Percentiles rank a stretch among this genome's conserved stretches.
These are phyloP conservation scores for Anguilla marmorata DNA, from an alignment of 2,797 vertebrate species.

Conservation along the genomic window DNA sequence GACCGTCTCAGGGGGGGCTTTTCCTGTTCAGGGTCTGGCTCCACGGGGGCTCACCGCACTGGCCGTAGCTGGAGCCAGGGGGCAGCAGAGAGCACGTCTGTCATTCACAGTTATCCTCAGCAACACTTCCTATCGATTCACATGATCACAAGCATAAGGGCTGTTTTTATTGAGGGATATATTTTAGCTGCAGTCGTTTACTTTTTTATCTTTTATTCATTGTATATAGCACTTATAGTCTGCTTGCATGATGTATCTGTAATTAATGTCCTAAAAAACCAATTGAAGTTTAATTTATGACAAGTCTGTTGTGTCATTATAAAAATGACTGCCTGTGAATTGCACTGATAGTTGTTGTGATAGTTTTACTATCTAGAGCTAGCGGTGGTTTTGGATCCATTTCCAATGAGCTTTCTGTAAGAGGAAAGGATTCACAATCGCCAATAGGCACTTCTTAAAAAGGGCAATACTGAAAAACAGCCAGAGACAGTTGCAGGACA, in stretches of 20 bases:
- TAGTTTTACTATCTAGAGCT: background rate
- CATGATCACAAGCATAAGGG: background rate
- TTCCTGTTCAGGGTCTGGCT: background rate
- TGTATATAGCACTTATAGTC: too few species aligned
- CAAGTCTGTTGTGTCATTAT: background rate
- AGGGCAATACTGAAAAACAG: background rate
- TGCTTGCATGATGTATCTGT: too few species aligned
- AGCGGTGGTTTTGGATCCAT: background rate
- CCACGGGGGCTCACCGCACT: background rate
- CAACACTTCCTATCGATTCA: background rate
- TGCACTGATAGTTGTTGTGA: background rate
- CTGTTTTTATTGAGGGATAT: background rate
- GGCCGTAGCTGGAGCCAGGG: too few species aligned
- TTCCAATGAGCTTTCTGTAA: background rate
- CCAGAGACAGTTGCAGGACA: too few species aligned
- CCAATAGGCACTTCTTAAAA: background rate
- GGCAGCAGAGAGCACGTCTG: background rate
- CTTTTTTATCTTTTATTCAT: background rate
- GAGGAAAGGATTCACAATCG: background rate
- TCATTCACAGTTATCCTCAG: background rate
- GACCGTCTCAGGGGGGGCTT: background rate
- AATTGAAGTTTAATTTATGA: background rate
- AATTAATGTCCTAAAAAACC: too few species aligned
- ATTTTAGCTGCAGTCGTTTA: background rate
- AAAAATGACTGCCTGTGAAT: background rate